Conservation (phyloP, 2,888 invertebrate genomes). For the Drosophila incognita region DNA sequence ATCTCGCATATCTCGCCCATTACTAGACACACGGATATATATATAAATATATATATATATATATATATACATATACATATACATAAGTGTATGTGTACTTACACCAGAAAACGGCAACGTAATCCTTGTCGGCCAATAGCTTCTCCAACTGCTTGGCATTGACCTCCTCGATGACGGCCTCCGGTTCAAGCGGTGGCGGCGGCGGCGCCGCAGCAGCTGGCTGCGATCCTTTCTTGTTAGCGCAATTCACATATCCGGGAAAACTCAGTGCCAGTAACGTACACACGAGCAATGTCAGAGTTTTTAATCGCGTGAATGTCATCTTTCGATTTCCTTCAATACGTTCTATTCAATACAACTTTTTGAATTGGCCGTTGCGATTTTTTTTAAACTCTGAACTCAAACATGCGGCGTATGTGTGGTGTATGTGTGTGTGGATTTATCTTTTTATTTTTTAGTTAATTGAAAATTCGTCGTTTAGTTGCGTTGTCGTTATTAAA, state of each 20-base stretch:
- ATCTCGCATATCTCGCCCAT: conserved; percentile 35
- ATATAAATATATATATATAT: not conserved
- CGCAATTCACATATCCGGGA: conserved; percentile 85
- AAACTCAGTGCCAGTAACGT: conserved; percentile 84
- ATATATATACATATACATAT: not conserved
- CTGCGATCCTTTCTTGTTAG: conserved; percentile 83
- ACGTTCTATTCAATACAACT: conserved; percentile 41
- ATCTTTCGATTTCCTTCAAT: conserved; percentile 72
- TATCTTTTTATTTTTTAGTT: conserved; percentile 38
- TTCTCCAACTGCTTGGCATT: conserved; percentile 96
- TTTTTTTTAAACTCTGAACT: conserved; percentile 55
- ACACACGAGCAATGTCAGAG: conserved; percentile 84
- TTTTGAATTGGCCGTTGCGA: conserved; percentile 55
- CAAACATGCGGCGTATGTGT: conserved; percentile 69
- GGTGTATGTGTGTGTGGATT: conserved; percentile 37
- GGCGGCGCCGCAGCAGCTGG: conserved; percentile 72
- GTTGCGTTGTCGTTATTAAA: conserved; percentile 62
- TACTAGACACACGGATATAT: conserved; percentile 48
- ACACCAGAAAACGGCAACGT: conserved; percentile 98
- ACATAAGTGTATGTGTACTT: conserved; percentile 86
- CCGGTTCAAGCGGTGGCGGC: conserved; percentile 84
- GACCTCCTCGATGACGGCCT: conserved; percentile 96
- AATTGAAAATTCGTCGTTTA: conserved; percentile 65
- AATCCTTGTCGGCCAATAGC: conserved; percentile 95
- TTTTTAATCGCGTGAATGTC: conserved; percentile 85